Evolutionary conservation across 2,797 vertebrate genomes (phyloP).

Genomic region (Aldrovandia affinis): DNA sequence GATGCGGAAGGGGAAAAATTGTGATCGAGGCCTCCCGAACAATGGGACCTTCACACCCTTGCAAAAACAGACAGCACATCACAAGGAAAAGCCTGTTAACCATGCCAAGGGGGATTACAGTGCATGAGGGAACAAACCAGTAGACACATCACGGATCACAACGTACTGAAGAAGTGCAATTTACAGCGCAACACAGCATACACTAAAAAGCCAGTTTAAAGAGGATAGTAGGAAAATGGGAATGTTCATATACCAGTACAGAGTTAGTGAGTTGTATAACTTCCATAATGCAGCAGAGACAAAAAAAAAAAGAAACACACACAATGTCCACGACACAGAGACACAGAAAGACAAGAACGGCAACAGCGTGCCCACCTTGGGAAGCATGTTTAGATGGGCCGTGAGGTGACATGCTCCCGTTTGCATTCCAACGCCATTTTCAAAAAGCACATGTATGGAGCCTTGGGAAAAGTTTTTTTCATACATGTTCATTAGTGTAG

Average conservation of each 20-base stretch:
- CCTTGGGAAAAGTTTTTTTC: constrained; percentile 32
- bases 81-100: constrained; percentile 44
- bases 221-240: constrained; percentile 34
- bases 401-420: constrained; percentile 66
- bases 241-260: constrained; percentile 38
- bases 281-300: constrained; percentile 46
- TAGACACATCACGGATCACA: neutral
- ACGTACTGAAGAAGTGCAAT: constrained; percentile 43
- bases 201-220: constrained; percentile 34
- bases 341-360: constrained; percentile 41
- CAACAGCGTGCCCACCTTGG: constrained; percentile 59
- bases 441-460: constrained; percentile 59
- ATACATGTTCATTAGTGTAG: constrained; percentile 32
- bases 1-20: constrained; percentile 19
- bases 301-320: constrained; percentile 4
- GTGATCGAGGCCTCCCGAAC: constrained; percentile 20
- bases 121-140: neutral
- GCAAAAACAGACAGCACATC: constrained; percentile 51
- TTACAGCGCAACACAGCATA: constrained; percentile 53
- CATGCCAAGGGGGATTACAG: constrained; percentile 29
- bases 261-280: constrained; percentile 53
- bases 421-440: constrained; percentile 82
- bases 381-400: constrained; percentile 44
- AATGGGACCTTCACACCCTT: constrained; percentile 40
- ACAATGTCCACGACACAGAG: constrained; percentile 30